Conservation (phyloP, 1,140 invertebrate genomes). For the Drosophila kepulauana region DNA sequence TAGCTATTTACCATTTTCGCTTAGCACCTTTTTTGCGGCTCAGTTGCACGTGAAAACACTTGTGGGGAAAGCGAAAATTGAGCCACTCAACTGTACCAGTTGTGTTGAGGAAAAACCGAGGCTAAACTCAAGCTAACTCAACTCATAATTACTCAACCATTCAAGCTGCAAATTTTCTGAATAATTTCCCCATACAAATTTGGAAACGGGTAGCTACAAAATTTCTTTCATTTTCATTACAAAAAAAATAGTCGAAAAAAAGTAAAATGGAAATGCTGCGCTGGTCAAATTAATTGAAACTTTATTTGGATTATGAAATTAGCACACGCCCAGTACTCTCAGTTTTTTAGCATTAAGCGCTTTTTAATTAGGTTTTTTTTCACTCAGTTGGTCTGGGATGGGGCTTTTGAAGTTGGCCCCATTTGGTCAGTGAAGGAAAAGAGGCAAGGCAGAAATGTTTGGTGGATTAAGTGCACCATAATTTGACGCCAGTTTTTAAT, state of each 20-base stretch:
- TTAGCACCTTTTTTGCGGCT: conserved; percentile 17
- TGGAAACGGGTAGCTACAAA: conserved; percentile 31
- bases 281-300: conserved; percentile 76
- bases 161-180: conserved; percentile 52
- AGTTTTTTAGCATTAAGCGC: conserved; percentile 62
- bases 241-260: conserved; percentile 9
- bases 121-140: conserved; percentile 23
- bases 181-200: conserved; percentile 41
- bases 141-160: conserved; percentile 59
- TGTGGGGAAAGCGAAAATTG: neutral
- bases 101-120: neutral
- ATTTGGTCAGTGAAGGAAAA: conserved; percentile 15
- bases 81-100: neutral
- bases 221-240: conserved; percentile 39
- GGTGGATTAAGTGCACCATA: conserved; percentile 47
- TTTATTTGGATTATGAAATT: conserved; percentile 81
- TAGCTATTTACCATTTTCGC: neutral
- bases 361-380: conserved; percentile 79
- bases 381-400: neutral
- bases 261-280: conserved; percentile 46
- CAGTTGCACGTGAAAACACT: conserved; percentile 7
- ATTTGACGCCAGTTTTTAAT: conserved; percentile 67
- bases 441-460: neutral
- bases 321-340: conserved; percentile 65
- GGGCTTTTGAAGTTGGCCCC: conserved; percentile 60